A percentile compares a stretch with the other conserved stretches of the same genome.
phyloP scores from a whole-genome alignment of 2,797 vertebrate species.

The Harpagifer antarcticus region DNA sequence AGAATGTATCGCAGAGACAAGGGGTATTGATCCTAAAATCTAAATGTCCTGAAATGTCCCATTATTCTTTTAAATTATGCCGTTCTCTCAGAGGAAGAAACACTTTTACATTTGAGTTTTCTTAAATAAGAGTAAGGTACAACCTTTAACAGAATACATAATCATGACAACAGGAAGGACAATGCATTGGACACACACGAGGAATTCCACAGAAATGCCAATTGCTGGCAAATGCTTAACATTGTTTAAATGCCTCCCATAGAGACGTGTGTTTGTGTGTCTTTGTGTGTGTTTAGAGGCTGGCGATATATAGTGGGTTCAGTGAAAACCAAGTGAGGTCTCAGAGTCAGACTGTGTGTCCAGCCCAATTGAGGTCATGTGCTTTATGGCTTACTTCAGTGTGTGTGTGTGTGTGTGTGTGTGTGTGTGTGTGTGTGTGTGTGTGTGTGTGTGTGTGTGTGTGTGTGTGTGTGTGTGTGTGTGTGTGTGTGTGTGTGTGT shows the following conservation, averaged over 20 bases:
- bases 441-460: not conserved
- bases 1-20: not conserved
- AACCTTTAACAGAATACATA: not conserved
- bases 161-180: not conserved
- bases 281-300: not conserved
- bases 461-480: conserved; percentile 8
- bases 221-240: conserved; percentile 31
- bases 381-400: conserved; percentile 28
- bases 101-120: not conserved
- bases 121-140: not conserved
- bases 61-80: not conserved
- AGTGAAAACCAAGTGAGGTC: conserved; percentile 53
- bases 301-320: conserved; percentile 35
- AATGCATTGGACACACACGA: conserved; percentile 12
- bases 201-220: conserved; percentile 31
- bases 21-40: not conserved
- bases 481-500: conserved; percentile 6
- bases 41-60: not conserved
- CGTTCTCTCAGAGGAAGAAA: not conserved
- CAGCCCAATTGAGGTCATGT: conserved; percentile 51
- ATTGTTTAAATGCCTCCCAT: conserved; percentile 46
- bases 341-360: conserved; percentile 36
- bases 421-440: conserved; percentile 1
- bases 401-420: conserved; percentile 13
- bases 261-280: conserved; percentile 8